phyloP scores from a whole-genome alignment of 2,797 vertebrate species.

The Dipus sagitta region DNA sequence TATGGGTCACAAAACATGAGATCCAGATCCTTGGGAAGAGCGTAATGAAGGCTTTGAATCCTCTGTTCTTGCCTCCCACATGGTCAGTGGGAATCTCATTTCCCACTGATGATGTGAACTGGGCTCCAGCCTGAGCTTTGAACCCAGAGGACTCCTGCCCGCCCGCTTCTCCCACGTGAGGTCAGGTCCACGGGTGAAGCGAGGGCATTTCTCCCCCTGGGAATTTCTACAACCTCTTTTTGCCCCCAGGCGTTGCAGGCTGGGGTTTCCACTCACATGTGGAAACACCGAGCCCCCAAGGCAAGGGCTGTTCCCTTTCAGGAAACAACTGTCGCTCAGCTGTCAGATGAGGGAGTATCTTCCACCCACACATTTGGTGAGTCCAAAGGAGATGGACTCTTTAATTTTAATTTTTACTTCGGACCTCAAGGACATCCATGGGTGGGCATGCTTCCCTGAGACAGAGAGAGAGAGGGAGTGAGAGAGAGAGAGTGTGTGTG shows the following conservation, averaged over 20 bases:
- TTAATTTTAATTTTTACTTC: constrained; percentile 76
- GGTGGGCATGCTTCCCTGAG: constrained; percentile 14
- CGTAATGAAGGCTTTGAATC: background rate
- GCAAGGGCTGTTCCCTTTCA: constrained; percentile 49
- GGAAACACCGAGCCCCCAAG: constrained; percentile 53
- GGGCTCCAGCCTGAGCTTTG: background rate
- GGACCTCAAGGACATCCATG: constrained; percentile 29
- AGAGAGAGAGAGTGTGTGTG: background rate
- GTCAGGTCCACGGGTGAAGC: background rate
- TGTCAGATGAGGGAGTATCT: constrained; percentile 66
- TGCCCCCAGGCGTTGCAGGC: constrained; percentile 12
- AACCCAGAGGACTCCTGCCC: too few species aligned
- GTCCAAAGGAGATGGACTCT: constrained; percentile 72
- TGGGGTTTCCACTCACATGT: constrained; percentile 13
- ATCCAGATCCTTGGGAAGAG: background rate
- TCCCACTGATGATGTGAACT: background rate
- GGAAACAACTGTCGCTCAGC: constrained; percentile 66
- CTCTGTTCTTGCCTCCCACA: background rate
- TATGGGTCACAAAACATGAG: background rate
- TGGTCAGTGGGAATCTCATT: background rate
- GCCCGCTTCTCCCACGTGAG: background rate
- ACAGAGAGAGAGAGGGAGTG: too few species aligned
- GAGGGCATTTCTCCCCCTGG: constrained; percentile 13
- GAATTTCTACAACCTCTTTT: background rate
- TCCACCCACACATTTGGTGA: constrained; percentile 62